Evolutionary conservation across 2,888 invertebrate genomes (phyloP).

Genomic region (Drosophila limbata): DNA sequence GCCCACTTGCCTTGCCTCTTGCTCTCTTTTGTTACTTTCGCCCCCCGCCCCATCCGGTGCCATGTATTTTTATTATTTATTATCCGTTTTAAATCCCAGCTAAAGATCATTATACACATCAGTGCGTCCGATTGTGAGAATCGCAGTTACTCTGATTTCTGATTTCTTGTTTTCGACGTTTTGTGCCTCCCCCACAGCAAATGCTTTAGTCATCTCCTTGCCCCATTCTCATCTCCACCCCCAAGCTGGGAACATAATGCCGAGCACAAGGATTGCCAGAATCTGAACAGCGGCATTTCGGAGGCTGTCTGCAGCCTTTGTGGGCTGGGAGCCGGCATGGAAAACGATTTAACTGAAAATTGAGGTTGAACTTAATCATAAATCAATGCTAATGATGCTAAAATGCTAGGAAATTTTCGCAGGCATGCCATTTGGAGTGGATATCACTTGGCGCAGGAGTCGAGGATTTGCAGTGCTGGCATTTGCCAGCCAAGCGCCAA

Average conservation of each 20-base stretch:
- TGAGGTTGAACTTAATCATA: slow-evolving; percentile 84
- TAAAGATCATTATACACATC: slow-evolving; percentile 83
- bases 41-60: slow-evolving; percentile 32
- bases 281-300: slow-evolving; percentile 26
- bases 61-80: slow-evolving; percentile 83
- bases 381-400: slow-evolving; percentile 85
- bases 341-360: slow-evolving; percentile 84
- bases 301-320: slow-evolving; percentile 27
- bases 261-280: slow-evolving; percentile 36
- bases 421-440: slow-evolving; percentile 70
- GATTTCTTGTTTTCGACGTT: slow-evolving; percentile 74
- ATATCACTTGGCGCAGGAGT: slow-evolving; percentile 63
- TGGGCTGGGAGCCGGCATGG: slow-evolving; percentile 49
- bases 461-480: slow-evolving; percentile 76
- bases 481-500: slow-evolving; percentile 59
- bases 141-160: slow-evolving; percentile 82
- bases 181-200: slow-evolving; percentile 50
- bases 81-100: slow-evolving; percentile 80
- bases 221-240: neutral
- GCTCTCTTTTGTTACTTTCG: slow-evolving; percentile 39
- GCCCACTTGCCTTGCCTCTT: slow-evolving; percentile 24
- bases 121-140: slow-evolving; percentile 83
- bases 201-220: neutral
- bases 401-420: slow-evolving; percentile 81
- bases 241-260: slow-evolving; percentile 18